Percentiles rank a stretch among this genome's conserved stretches.
Evolutionary conservation across 2,113 vertebrate species (phyloP).

Genomic region (Alectura lathami): DNA sequence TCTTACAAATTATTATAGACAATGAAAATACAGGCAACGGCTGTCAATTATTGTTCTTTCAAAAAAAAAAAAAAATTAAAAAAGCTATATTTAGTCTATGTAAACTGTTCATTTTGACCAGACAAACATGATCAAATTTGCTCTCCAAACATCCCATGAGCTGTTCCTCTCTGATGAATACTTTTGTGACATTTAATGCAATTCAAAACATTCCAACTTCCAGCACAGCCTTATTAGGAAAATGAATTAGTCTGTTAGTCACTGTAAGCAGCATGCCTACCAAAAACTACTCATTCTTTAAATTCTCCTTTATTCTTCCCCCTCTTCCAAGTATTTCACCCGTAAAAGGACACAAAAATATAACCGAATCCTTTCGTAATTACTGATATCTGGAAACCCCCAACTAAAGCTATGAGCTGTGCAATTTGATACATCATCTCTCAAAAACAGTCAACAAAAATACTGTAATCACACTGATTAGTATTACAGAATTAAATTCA

Average conservation of each 20-base stretch:
- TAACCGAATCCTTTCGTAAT: neutral
- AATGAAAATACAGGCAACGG: neutral
- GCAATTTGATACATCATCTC: neutral
- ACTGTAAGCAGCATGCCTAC: neutral
- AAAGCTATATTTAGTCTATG: constrained; percentile 18
- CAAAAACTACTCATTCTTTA: constrained; percentile 46
- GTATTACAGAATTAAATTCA: neutral
- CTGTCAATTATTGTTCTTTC: neutral
- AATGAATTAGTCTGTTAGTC: constrained; percentile 9
- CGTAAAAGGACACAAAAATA: neutral
- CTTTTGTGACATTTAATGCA: constrained; percentile 60
- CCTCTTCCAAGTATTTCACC: neutral
- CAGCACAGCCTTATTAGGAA: constrained; percentile 69
- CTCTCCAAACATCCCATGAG: constrained; percentile 52
- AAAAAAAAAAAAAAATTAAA: neutral
- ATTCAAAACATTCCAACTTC: constrained; percentile 66
- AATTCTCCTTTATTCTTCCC: constrained; percentile 15
- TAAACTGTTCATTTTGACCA: constrained; percentile 9
- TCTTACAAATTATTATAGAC: neutral
- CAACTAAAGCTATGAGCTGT: neutral
- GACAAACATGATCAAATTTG: constrained; percentile 37
- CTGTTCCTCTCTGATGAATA: neutral
- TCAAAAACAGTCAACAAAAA: neutral
- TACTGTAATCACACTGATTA: neutral
- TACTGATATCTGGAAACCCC: neutral